Conservation (phyloP, 2,113 vertebrate species). For the Heliornis fulica region DNA sequence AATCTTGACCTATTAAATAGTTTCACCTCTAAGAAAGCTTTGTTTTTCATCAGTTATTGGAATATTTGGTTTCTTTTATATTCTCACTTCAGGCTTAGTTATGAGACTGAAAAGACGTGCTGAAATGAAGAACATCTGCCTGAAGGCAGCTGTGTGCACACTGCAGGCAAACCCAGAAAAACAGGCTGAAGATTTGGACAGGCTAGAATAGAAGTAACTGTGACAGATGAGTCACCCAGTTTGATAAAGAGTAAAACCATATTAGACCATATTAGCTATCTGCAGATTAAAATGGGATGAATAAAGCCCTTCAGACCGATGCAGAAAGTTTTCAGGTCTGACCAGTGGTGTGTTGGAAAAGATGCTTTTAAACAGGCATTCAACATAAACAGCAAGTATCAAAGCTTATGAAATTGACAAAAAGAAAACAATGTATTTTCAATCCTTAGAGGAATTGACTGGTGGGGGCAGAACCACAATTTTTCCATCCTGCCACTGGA, state of each 20-base stretch:
- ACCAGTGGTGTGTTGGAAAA: neutral
- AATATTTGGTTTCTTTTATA: neutral
- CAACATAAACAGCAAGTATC: neutral
- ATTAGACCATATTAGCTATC: neutral
- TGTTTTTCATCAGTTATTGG: neutral
- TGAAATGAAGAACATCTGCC: neutral
- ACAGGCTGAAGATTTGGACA: neutral
- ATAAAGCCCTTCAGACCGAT: neutral
- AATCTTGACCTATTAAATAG: neutral
- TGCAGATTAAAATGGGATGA: neutral
- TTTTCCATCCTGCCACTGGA: neutral
- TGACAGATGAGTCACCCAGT: neutral
- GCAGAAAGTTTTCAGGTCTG: neutral
- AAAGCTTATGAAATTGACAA: neutral
- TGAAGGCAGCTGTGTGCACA: neutral
- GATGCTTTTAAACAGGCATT: neutral
- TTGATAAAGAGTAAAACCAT: neutral
- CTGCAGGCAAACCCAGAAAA: neutral
- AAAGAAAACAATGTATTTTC: neutral
- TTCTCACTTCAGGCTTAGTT: neutral
- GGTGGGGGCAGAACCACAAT: neutral
- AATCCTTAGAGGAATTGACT: neutral
- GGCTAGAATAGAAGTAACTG: neutral
- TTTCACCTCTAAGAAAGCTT: neutral
- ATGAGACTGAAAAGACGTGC: neutral